Conservation (phyloP, 2,888 invertebrate genomes). For the Clusia tigrina region DNA sequence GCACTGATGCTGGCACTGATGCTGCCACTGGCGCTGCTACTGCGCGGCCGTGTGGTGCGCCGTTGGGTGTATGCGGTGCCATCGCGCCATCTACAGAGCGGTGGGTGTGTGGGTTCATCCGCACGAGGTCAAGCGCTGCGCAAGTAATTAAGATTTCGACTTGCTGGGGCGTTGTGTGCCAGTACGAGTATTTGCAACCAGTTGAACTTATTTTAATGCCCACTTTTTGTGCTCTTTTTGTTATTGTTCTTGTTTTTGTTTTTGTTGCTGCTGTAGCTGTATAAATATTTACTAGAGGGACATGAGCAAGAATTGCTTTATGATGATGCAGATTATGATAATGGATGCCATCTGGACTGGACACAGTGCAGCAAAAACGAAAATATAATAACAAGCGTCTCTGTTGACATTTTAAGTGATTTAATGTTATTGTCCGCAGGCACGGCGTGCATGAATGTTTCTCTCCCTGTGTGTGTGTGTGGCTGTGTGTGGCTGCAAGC, state of each 20-base stretch:
- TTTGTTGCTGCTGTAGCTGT: too few relatives aligned
- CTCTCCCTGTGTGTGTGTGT: too few relatives aligned
- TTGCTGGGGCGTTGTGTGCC: conserved; percentile 1
- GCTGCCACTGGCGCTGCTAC: not conserved
- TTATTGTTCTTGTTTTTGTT: not conserved
- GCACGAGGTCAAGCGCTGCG: conserved; percentile 34
- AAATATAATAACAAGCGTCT: conserved; percentile 10
- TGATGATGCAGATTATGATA: conserved; percentile 59
- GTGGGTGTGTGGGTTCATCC: conserved; percentile 29
- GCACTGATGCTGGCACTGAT: not conserved
- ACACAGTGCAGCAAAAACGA: conserved; percentile 36
- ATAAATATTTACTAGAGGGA: conserved; percentile 6
- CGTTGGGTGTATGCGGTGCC: not conserved
- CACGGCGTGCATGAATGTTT: too few relatives aligned
- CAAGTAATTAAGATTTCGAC: conserved; percentile 42
- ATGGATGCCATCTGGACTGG: conserved; percentile 57
- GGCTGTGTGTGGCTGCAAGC: too few relatives aligned
- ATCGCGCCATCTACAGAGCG: not conserved
- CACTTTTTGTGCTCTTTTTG: not conserved
- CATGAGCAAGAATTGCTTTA: conserved; percentile 48
- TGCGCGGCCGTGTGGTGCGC: not conserved
- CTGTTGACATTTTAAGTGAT: conserved; percentile 61
- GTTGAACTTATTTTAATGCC: conserved; percentile 3
- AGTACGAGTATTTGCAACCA: conserved; percentile 20
- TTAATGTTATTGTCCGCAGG: conserved; percentile 58